phyloP scores from a whole-genome alignment of 1,140 invertebrate genomes.

The Tenebrio molitor region DNA sequence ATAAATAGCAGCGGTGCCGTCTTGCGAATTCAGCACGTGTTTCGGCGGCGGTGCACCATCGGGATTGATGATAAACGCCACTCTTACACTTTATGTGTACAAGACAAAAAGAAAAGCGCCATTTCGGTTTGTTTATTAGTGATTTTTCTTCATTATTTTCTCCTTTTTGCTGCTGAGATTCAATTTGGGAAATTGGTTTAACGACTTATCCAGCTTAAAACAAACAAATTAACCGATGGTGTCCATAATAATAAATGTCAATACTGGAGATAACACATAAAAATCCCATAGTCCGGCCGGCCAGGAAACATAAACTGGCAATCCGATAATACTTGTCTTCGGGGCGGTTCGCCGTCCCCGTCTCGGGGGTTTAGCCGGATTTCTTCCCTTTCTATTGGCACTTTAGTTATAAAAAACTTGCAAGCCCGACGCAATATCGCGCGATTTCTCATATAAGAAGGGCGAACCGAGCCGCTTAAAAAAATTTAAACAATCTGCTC shows the following conservation, averaged over 20 bases:
- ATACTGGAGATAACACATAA: background rate
- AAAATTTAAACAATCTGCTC: conserved; percentile 24
- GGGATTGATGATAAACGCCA: conserved; percentile 34
- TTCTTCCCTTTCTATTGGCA: conserved; percentile 8
- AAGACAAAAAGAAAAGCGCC: background rate
- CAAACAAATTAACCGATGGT: conserved; percentile 22
- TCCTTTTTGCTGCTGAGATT: conserved; percentile 24
- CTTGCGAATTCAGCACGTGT: conserved; percentile 6
- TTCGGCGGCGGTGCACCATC: conserved; percentile 10
- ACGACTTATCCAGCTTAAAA: conserved; percentile 30
- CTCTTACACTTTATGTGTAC: conserved; percentile 13
- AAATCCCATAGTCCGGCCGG: conserved; percentile 6
- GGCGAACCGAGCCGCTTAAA: background rate
- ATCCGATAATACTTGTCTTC: conserved; percentile 41
- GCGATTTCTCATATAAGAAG: background rate
- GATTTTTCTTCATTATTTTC: conserved; percentile 28
- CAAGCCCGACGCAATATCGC: background rate
- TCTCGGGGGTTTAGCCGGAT: background rate
- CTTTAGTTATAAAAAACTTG: conserved; percentile 16
- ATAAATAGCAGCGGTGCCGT: background rate
- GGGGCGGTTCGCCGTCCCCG: background rate
- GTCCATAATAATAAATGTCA: conserved; percentile 16
- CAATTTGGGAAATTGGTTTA: conserved; percentile 30
- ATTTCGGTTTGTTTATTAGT: conserved; percentile 29
- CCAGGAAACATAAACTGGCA: conserved; percentile 37